Base-by-base conservation (phyloP, 2,113 vertebrate genomes). In the Monarcha castaneiventris region DNA sequence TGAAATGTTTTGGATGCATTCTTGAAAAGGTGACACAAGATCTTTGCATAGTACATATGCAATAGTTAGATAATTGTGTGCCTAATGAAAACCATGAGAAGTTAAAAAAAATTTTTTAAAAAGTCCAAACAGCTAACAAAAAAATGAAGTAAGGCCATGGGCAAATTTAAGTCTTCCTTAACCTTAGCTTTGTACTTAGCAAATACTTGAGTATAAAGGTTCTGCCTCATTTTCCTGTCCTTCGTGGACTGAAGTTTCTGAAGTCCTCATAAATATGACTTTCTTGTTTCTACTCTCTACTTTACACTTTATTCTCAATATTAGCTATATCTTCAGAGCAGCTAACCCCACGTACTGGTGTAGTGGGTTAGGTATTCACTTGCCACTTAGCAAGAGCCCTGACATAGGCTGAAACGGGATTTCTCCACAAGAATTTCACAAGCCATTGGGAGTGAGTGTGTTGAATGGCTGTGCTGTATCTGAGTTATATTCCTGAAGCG, bases 1-100 rank as follows among this genome's bases (percentile, higher is more conserved):
- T 85, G 11, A 76, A 92, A 83, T 85, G 9, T 43, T 95, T 94
- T 92, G 43, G 11, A 33, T 83, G 18, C 62, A 35, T 95, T 89
- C 41, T 85, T 81, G 72, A 68, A 89, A 92, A 81, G 19, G 14
- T 68, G 55, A 48, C 21, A 5, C 22, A 55, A 79, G 16, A 51
- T 64, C 32, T 68, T 67, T 66, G 26, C 81, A 33, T 67, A 59
- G 21, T 75, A 68, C 35, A 18, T 37, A 37, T 61, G 35, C 35
- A 37, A 0, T 80, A 23, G 23, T 61, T 43, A 83, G 33, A 44
- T 77, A 74, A 83, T 78, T 80, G 66, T 27, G 13, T 56, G 19
- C 43, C n/a, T 64, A 74, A 69, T 55, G 13, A 91, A 84, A 94
- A 76, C 21, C 46, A 27, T 16, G 10, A 25, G 30, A 83, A 41